These are phyloP conservation scores for Glossosoma conforme DNA, from an alignment of 1,140 invertebrate species.

Conservation along the genomic window DNA sequence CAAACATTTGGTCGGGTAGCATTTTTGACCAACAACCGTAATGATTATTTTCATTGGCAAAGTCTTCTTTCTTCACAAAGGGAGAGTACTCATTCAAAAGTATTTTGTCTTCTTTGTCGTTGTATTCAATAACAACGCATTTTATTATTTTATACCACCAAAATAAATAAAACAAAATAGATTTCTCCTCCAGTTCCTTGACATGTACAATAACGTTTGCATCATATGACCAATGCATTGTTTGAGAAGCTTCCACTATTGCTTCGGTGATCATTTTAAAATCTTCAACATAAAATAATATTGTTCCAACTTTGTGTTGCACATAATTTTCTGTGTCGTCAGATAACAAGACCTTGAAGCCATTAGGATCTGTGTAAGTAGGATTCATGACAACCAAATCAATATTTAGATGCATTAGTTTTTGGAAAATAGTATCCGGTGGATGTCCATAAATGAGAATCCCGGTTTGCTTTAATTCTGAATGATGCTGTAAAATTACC, in stretches of 20 bases:
- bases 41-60: conserved; percentile 12
- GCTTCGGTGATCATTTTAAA: background rate
- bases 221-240: conserved; percentile 9
- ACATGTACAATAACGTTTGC: conserved; percentile 7
- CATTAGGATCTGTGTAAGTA: background rate
- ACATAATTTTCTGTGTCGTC: conserved; percentile 10
- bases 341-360: background rate
- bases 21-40: conserved; percentile 13
- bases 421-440: conserved; percentile 8
- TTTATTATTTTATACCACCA: conserved; percentile 15
- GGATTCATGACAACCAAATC: conserved; percentile 6
- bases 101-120: background rate
- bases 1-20: conserved; percentile 9
- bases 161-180: conserved; percentile 6
- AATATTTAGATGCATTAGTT: conserved; percentile 3
- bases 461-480: conserved; percentile 5
- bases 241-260: background rate
- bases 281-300: conserved; percentile 5
- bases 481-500: conserved; percentile 9
- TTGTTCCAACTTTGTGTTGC: conserved; percentile 5
- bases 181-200: background rate
- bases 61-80: background rate
- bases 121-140: conserved; percentile 9
- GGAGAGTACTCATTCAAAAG: conserved; percentile 8
- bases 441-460: conserved; percentile 17